Base-by-base conservation (phyloP, 2,797 vertebrate species). In the Alosa sapidissima region DNA sequence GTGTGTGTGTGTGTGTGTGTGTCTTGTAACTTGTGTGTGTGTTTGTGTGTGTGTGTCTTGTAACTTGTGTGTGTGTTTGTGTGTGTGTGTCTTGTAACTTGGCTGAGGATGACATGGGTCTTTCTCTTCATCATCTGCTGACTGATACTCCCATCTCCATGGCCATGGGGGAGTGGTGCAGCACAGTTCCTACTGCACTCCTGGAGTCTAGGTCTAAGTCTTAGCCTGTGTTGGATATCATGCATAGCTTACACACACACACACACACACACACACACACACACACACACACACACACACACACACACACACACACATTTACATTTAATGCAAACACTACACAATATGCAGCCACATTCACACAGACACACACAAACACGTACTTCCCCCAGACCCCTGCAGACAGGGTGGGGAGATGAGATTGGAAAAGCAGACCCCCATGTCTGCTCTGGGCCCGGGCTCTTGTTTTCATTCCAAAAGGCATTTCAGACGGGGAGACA, bases 271-370 rank as follows among this genome's bases (percentile, higher is more conserved):
- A 58, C 55, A 58, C 55, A 58, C 55, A 58, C 55, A n/a, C 55
- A n/a, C 55, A 58, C 55, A 58, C 55, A 58, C 55, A 58, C 55
- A 58, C 55, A 58, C 55, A 58, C 55, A 58, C 55, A 58, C 55
- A 58, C 55, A n/a, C 55, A n/a, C 55, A 58, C 55, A 58, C 55
- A 62, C 60, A 62, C 60, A 24, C 60, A 62, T n/a, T 9, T n/a
- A 24, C n/a, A 24, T 9, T 28, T 28, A 28, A 28, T 28, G 28
- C 28, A 28, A 28, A 28, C 28, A 28, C 28, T 28, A 28, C 28
- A 28, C 28, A 28, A 28, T 28, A 28, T 28, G 28, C 28, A 28
- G 28, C 28, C 28, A 28, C 28, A 28, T 28, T 28, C 58, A 60
- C n/a, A 24, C 58, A 60, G 21, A 60, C 58, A 60, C 24, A 65